Evolutionary conservation across 2,113 vertebrate genomes (phyloP).

Genomic region (Melanerpes formicivorus): DNA sequence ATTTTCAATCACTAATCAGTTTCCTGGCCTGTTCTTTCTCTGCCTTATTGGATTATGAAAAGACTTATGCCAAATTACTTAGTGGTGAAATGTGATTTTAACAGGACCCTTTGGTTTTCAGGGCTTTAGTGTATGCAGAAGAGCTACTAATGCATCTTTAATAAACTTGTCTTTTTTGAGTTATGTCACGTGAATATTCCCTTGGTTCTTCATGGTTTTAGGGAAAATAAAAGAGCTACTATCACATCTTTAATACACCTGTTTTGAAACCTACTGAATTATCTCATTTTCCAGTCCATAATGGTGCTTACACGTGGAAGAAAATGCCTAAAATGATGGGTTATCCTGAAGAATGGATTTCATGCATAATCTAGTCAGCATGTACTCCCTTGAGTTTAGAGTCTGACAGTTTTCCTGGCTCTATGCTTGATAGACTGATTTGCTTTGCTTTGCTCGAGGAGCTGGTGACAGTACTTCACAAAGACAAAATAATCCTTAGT

Average conservation of each 20-base stretch:
- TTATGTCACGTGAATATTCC: conserved; percentile 10
- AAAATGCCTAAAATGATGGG: background rate
- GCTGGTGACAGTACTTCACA: background rate
- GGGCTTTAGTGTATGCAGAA: background rate
- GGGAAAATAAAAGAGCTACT: background rate
- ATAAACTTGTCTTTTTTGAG: conserved; percentile 44
- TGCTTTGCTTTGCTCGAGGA: background rate
- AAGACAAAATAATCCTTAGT: background rate
- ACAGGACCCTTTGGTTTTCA: conserved; percentile 1
- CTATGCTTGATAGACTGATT: background rate
- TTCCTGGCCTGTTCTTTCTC: background rate
- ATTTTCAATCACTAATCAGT: background rate
- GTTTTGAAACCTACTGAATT: conserved; percentile 9
- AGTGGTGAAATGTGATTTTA: conserved; percentile 11
- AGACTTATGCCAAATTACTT: background rate
- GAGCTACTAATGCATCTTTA: background rate
- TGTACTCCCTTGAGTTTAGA: background rate
- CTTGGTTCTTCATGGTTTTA: background rate
- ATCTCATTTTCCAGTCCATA: background rate
- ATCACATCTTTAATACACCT: background rate
- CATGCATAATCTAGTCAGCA: background rate
- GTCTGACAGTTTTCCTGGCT: background rate
- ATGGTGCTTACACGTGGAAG: background rate
- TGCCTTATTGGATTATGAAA: background rate
- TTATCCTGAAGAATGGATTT: conserved; percentile 23